Conservation (phyloP, 2,888 invertebrate genomes). For the Exephanes ischioxanthus region DNA sequence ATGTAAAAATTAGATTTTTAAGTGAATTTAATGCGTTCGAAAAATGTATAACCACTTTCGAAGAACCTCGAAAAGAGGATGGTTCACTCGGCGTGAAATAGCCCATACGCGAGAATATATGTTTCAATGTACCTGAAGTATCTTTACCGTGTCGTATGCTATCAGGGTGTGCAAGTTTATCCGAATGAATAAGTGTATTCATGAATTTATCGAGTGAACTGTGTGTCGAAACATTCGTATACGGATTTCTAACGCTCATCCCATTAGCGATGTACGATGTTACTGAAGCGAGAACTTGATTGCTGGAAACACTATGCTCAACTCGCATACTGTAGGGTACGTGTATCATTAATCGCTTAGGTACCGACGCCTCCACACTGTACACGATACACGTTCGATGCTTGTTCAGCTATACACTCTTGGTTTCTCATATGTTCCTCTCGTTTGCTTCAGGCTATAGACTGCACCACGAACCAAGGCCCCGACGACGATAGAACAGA, state of each 20-base stretch:
- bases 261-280: conserved; percentile 33
- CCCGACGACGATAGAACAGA: conserved; percentile 64
- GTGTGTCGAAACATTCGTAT: conserved; percentile 31
- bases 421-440: conserved; percentile 34
- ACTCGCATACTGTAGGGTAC: background rate
- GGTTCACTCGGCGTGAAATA: background rate
- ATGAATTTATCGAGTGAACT: conserved; percentile 45
- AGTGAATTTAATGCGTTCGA: background rate
- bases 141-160: background rate
- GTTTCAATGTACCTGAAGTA: conserved; percentile 8
- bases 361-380: conserved; percentile 50
- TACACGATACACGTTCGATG: conserved; percentile 23
- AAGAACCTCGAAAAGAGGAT: background rate
- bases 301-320: background rate
- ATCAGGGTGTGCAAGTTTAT: conserved; percentile 18
- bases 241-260: conserved; percentile 13
- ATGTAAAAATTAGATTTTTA: background rate
- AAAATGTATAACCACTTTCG: background rate
- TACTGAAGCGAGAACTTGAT: conserved; percentile 50
- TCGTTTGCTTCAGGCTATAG: conserved; percentile 29
- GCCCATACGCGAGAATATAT: background rate
- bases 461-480: conserved; percentile 15
- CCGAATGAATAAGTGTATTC: conserved; percentile 46
- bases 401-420: conserved; percentile 26
- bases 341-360: conserved; percentile 31